Evolutionary conservation across 1,140 invertebrate genomes (phyloP).

Genomic region (Phymorhynchus buccinoides): DNA sequence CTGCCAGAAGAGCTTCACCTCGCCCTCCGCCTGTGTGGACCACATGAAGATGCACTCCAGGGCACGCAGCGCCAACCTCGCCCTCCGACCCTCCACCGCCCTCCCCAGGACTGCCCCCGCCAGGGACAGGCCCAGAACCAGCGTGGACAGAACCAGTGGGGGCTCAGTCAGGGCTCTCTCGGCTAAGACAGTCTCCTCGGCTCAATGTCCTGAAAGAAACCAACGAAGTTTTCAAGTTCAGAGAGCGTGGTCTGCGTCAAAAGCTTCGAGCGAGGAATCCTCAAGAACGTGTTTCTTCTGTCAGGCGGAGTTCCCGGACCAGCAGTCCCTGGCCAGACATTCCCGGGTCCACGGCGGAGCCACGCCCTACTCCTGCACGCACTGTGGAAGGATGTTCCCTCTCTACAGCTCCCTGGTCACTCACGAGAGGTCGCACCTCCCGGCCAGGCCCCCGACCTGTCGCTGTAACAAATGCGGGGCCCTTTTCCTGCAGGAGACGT

Average conservation of each 20-base stretch:
- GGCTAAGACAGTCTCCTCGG: neutral
- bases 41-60: conserved; percentile 19
- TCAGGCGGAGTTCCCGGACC: conserved; percentile 21
- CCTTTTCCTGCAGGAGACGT: conserved; percentile 19
- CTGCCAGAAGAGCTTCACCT: conserved; percentile 13
- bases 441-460: neutral
- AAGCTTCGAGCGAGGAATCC: neutral
- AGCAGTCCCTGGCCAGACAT: neutral
- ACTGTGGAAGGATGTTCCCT: conserved; percentile 12
- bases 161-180: neutral
- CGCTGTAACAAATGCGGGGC: neutral
- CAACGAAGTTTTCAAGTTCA: neutral
- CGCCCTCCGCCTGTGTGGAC: neutral
- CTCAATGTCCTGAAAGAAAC: neutral
- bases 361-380: conserved; percentile 24
- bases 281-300: neutral
- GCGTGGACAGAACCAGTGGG: neutral
- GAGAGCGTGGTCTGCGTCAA: neutral
- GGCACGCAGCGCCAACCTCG: neutral
- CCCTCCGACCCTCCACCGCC: neutral
- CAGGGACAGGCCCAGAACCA: neutral
- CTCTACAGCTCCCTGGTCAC: conserved; percentile 20
- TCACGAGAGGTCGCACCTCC: neutral
- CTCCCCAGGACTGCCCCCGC: neutral
- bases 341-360: neutral